Conservation (phyloP, 23 tunicate species). For the Ciona savignyi region DNA sequence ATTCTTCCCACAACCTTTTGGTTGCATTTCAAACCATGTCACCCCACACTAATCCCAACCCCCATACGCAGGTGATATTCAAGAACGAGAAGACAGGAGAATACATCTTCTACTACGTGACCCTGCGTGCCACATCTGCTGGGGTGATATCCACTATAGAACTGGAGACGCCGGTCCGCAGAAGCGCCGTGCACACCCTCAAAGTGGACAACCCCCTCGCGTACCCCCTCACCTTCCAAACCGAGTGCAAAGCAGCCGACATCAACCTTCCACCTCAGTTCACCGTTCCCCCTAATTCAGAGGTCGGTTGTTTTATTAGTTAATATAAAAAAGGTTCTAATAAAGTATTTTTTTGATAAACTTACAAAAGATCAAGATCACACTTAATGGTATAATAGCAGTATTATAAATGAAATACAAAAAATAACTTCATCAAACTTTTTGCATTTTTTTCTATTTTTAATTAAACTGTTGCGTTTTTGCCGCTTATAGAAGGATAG, state of each 20-base stretch:
- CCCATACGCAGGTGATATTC: constrained; percentile 57
- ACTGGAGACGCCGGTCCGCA: constrained; percentile 85
- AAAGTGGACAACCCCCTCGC: constrained; percentile 74
- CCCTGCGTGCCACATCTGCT: constrained; percentile 83
- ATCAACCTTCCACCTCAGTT: constrained; percentile 87
- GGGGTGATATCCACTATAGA: constrained; percentile 79
- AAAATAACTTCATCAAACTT: too few relatives aligned
- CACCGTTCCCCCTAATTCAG: constrained; percentile 83
- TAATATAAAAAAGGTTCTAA: too few relatives aligned
- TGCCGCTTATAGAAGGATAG: too few relatives aligned
- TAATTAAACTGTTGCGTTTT: too few relatives aligned
- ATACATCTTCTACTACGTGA: constrained; percentile 87
- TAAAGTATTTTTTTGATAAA: too few relatives aligned
- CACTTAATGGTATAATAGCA: background rate
- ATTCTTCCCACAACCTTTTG: too few relatives aligned
- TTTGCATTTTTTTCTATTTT: too few relatives aligned
- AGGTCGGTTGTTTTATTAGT: constrained; percentile 25
- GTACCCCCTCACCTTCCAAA: constrained; percentile 67
- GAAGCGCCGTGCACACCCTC: constrained; percentile 65
- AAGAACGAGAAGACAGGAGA: constrained; percentile 84
- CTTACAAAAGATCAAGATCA: too few relatives aligned
- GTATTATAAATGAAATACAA: too few relatives aligned
- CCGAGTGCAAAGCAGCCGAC: constrained; percentile 90
- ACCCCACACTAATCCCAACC: too few relatives aligned
- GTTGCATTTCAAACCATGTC: too few relatives aligned